Percentiles rank a stretch among this genome's conserved stretches.
phyloP scores from a whole-genome alignment of 2,113 vertebrate genomes.

The Pelecanus crispus region DNA sequence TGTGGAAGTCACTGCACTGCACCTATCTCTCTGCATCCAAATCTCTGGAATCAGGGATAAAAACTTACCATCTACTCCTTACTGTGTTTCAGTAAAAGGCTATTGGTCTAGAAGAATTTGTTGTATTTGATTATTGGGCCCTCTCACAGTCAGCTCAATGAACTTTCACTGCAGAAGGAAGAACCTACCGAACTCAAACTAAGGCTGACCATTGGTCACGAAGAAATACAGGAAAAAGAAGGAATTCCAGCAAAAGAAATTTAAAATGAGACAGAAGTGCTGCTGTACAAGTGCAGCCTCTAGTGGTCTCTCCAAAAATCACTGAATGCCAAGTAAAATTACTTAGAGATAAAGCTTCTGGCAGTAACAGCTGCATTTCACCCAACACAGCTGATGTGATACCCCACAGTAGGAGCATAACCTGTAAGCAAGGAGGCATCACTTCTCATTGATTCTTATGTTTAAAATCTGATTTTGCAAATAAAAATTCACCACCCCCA shows the following conservation, averaged over 20 bases:
- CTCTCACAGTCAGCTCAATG: neutral
- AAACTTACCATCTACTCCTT: neutral
- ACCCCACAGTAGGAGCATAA: neutral
- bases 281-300: constrained; percentile 47
- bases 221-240: neutral
- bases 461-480: neutral
- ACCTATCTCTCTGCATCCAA: neutral
- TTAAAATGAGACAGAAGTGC: neutral
- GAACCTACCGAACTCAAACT: neutral
- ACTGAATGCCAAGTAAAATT: neutral
- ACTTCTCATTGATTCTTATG: neutral
- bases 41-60: neutral
- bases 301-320: constrained; percentile 33
- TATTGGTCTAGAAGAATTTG: neutral
- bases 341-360: neutral
- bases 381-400: neutral
- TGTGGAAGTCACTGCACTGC: neutral
- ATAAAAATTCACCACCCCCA: no score
- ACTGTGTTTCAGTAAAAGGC: neutral
- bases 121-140: neutral
- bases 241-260: neutral
- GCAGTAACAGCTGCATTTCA: neutral
- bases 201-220: neutral
- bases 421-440: neutral
- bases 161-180: neutral